Percentiles rank a stretch among this genome's conserved stretches.
These are phyloP conservation scores for Erythrocebus patas DNA, from an alignment of 2,113 vertebrate genomes.

Conservation along the genomic window DNA sequence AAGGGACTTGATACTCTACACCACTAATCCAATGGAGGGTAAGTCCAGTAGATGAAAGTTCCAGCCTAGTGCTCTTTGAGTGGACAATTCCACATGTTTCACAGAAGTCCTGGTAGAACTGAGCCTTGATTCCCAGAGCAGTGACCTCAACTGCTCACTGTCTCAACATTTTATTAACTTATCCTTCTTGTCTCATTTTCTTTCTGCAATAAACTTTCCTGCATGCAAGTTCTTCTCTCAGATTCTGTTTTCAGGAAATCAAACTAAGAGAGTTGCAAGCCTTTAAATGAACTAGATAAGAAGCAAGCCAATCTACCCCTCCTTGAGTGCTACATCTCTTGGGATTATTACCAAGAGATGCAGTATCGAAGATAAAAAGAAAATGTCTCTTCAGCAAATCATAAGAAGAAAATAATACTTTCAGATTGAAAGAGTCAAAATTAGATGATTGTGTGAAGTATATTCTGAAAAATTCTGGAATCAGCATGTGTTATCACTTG, in stretches of 20 bases:
- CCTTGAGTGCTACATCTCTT: not conserved
- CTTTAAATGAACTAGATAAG: not conserved
- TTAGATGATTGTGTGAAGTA: not conserved
- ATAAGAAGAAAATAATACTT: not conserved
- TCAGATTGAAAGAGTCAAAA: constrained; percentile 3
- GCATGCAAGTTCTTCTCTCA: not conserved
- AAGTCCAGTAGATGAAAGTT: not conserved
- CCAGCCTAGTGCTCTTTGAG: not conserved
- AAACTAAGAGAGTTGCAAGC: not conserved
- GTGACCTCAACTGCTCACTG: not conserved
- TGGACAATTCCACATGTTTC: not conserved
- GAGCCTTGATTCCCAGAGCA: not conserved
- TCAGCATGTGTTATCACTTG: not conserved
- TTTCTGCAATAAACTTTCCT: not conserved
- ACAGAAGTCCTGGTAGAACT: not conserved
- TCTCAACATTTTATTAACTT: not conserved
- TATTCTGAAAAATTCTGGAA: constrained; percentile 4
- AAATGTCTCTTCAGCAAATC: not conserved
- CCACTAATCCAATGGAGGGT: not conserved
- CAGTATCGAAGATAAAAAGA: not conserved
- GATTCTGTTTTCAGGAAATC: not conserved
- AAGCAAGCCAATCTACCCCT: not conserved
- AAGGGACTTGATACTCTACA: not conserved
- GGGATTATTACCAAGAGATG: not conserved
- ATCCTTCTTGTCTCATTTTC: not conserved